A percentile compares a stretch with the other conserved stretches of the same genome.
Conservation (phyloP, 2,113 vertebrate genomes). For the Vidua chalybeata region DNA sequence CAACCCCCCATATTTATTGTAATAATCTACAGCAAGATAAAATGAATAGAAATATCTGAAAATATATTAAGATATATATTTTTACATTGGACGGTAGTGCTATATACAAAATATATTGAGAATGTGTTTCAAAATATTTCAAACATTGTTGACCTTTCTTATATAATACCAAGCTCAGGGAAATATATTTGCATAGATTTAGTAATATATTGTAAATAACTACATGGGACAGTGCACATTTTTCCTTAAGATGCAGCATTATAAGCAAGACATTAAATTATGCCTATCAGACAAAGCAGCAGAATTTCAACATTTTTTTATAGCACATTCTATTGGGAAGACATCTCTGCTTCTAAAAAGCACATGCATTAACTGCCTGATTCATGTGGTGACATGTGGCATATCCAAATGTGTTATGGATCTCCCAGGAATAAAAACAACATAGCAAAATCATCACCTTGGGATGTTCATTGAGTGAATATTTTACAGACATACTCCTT, state of each 20-base stretch:
- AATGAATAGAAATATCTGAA: conserved; percentile 67
- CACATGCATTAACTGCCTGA: conserved; percentile 83
- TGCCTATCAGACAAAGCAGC: conserved; percentile 83
- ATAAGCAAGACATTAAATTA: conserved; percentile 84
- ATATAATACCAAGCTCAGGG: conserved; percentile 73
- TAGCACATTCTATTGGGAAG: conserved; percentile 81
- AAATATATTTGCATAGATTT: conserved; percentile 85
- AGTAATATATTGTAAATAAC: conserved; percentile 82
- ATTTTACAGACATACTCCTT: conserved; percentile 88
- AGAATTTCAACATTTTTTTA: conserved; percentile 77
- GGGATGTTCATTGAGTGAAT: conserved; percentile 88
- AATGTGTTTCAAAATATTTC: conserved; percentile 80
- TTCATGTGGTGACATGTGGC: conserved; percentile 84
- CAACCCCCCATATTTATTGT: neutral
- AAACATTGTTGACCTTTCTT: conserved; percentile 83
- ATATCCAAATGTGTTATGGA: conserved; percentile 84
- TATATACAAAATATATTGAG: conserved; percentile 70
- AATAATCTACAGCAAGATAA: conserved; percentile 58
- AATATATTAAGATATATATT: conserved; percentile 78
- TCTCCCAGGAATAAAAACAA: conserved; percentile 86
- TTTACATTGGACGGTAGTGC: conserved; percentile 67
- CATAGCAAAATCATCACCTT: conserved; percentile 85
- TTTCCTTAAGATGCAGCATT: conserved; percentile 83
- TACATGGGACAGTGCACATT: conserved; percentile 76
- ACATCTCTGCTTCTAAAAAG: conserved; percentile 79